These are phyloP conservation scores for Mamestra configurata DNA, from an alignment of 1,140 invertebrate genomes.

Conservation along the genomic window DNA sequence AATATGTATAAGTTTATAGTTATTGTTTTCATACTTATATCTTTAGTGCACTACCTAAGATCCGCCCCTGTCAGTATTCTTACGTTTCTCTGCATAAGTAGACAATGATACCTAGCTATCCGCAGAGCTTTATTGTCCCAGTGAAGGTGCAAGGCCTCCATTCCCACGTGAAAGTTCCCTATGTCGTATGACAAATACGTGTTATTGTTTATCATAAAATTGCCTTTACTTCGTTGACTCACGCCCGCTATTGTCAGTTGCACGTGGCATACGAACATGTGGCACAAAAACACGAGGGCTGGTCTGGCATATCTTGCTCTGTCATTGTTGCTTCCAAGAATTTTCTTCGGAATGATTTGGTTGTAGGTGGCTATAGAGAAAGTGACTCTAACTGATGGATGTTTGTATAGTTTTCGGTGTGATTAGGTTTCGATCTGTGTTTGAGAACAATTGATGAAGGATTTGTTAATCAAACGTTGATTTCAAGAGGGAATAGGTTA, in stretches of 20 bases:
- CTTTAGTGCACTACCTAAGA: too few relatives aligned
- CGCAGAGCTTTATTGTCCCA: not conserved
- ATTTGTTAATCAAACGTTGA: too few relatives aligned
- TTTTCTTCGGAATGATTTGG: not conserved
- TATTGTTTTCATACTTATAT: too few relatives aligned
- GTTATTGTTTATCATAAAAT: slow-evolving; percentile 21
- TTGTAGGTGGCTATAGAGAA: too few relatives aligned
- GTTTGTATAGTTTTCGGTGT: too few relatives aligned
- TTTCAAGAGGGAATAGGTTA: too few relatives aligned
- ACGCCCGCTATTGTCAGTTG: slow-evolving; percentile 17
- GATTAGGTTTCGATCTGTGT: too few relatives aligned
- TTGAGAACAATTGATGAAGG: too few relatives aligned
- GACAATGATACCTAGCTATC: too few relatives aligned
- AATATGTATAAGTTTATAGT: too few relatives aligned
- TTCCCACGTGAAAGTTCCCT: not conserved
- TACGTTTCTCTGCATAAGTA: too few relatives aligned
- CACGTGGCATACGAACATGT: slow-evolving; percentile 24
- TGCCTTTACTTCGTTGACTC: slow-evolving; percentile 21
- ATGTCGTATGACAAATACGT: not conserved
- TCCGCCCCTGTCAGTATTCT: too few relatives aligned
- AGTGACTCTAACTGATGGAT: not conserved
- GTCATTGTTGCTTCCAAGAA: slow-evolving; percentile 27
- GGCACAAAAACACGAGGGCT: slow-evolving; percentile 12
- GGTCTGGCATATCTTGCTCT: slow-evolving; percentile 17
- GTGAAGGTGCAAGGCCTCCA: not conserved